Evolutionary conservation across 2,113 vertebrate genomes (phyloP).

Genomic region (Etia nguti): DNA sequence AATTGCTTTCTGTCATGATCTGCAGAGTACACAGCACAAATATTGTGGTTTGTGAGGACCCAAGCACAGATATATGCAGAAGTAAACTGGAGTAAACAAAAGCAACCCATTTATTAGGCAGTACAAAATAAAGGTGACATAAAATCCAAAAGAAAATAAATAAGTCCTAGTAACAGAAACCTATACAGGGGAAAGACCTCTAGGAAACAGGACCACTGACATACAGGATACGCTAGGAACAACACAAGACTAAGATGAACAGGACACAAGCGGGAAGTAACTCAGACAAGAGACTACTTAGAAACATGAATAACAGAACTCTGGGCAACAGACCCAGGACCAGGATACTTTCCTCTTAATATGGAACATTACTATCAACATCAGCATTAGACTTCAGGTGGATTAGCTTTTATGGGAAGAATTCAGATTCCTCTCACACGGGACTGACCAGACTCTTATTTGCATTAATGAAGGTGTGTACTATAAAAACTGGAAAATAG

Average conservation of each 20-base stretch:
- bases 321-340: rapidly evolving
- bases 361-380: neutral
- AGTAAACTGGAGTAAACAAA: neutral
- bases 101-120: neutral
- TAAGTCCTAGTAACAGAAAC: rapidly evolving
- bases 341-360: rapidly evolving
- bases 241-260: neutral
- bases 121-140: neutral
- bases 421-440: neutral
- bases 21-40: neutral
- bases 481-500: rapidly evolving
- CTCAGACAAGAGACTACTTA: neutral
- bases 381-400: neutral
- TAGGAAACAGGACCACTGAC: neutral
- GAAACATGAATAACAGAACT: neutral
- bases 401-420: neutral
- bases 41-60: neutral
- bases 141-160: neutral
- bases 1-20: neutral
- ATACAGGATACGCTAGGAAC: neutral
- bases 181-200: rapidly evolving
- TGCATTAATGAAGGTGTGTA: neutral
- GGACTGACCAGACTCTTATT: neutral
- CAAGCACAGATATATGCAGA: neutral
- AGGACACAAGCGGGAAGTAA: neutral